A percentile compares a stretch with the other conserved stretches of the same genome.
These are phyloP conservation scores for Lasioglossum malachurum DNA, from an alignment of 2,888 invertebrate species.

Conservation along the genomic window DNA sequence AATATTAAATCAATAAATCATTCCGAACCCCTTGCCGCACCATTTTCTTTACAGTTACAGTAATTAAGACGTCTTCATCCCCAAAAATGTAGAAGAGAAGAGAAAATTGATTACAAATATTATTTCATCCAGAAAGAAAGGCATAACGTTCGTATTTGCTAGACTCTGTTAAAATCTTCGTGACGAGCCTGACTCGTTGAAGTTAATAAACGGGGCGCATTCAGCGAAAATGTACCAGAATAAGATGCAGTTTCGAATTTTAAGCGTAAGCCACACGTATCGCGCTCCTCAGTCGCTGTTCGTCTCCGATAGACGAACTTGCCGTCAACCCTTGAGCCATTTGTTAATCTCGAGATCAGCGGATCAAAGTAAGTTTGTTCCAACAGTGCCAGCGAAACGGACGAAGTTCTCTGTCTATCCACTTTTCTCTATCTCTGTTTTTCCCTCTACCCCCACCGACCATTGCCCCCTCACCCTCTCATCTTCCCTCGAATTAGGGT, in stretches of 20 bases:
- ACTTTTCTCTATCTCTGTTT: background rate
- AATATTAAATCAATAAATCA: no score
- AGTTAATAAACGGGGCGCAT: background rate
- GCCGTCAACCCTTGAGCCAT: constrained; percentile 53
- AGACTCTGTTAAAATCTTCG: no score
- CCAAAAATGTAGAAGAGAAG: no score
- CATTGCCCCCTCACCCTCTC: background rate
- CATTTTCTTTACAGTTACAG: no score
- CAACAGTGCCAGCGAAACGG: constrained; percentile 38
- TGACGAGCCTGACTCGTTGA: no score
- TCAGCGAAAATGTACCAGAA: background rate
- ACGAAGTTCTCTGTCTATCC: constrained; percentile 49
- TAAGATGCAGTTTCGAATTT: constrained; percentile 9
- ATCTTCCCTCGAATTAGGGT: constrained; percentile 42
- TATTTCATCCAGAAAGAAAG: no score
- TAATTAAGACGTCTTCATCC: no score
- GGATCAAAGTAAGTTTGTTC: constrained; percentile 68
- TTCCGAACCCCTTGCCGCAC: no score
- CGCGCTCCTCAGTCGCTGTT: constrained; percentile 22
- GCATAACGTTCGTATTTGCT: no score
- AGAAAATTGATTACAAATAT: no score
- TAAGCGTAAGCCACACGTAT: constrained; percentile 16
- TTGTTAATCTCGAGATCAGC: constrained; percentile 67
- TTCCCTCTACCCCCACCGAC: background rate
- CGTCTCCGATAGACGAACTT: constrained; percentile 48